Conservation (phyloP, 2,888 invertebrate genomes). For the Tetragnatha montana region DNA sequence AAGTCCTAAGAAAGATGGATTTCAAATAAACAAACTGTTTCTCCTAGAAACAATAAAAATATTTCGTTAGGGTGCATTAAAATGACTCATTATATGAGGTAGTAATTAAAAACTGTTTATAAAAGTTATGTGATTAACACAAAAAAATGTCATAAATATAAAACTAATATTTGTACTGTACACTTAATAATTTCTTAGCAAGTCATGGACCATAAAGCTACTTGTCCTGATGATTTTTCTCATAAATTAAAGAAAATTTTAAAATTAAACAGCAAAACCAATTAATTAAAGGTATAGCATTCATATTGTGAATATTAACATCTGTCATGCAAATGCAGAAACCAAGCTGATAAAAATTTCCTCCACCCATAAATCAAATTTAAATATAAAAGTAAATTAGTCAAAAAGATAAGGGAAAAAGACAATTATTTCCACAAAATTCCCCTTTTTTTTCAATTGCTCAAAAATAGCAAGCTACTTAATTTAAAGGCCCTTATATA, state of each 20-base stretch:
- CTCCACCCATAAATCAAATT: background rate
- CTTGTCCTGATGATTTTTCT: background rate
- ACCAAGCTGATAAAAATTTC: conserved; percentile 8
- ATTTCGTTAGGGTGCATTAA: too few relatives aligned
- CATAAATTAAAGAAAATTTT: background rate
- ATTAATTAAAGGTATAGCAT: background rate
- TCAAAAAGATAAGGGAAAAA: background rate
- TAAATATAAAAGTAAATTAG: background rate
- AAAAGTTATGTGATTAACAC: too few relatives aligned
- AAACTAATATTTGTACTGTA: background rate
- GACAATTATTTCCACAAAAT: conserved; percentile 30
- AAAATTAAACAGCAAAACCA: background rate
- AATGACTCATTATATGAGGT: too few relatives aligned
- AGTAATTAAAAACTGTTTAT: too few relatives aligned
- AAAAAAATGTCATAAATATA: background rate
- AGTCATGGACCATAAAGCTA: conserved; percentile 32
- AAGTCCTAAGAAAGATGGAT: background rate
- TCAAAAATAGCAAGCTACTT: background rate
- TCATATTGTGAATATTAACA: conserved; percentile 1
- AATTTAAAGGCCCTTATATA: too few relatives aligned
- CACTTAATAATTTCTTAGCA: background rate
- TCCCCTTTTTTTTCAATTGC: background rate
- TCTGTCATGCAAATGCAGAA: conserved; percentile 38
- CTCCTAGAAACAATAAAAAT: too few relatives aligned
- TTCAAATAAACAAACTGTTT: too few relatives aligned